Conservation (phyloP, 2,113 vertebrate genomes). For the Nothoprocta pentlandii region DNA sequence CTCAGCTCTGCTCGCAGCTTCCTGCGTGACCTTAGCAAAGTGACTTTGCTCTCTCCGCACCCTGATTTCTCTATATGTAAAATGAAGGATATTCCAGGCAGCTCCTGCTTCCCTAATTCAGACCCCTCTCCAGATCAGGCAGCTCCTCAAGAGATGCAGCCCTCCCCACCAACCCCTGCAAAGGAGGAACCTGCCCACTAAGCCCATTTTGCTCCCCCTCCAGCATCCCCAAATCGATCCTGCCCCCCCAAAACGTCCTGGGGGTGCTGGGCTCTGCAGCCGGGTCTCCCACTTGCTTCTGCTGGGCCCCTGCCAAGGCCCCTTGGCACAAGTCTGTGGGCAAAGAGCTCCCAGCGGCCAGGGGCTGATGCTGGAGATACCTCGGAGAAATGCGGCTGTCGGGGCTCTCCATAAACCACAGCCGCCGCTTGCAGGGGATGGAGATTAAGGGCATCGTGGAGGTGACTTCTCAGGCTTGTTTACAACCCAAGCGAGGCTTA, state of each 20-base stretch:
- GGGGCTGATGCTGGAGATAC: not conserved
- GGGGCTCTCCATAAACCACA: not conserved
- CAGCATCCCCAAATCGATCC: not conserved
- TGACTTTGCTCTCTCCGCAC: not conserved
- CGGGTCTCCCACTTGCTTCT: not conserved
- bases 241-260: no score
- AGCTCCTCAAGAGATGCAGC: not conserved
- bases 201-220: not conserved
- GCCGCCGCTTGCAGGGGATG: not conserved
- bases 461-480: not conserved
- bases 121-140: not conserved
- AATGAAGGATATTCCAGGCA: accelerated
- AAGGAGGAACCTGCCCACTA: not conserved
- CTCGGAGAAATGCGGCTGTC: not conserved
- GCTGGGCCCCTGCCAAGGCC: not conserved
- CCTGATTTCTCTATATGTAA: not conserved
- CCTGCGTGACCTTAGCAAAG: not conserved
- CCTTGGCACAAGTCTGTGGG: not conserved
- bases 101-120: not conserved
- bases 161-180: not conserved
- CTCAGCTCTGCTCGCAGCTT: not conserved
- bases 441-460: not conserved
- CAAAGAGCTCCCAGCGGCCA: not conserved
- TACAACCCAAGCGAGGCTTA: not conserved
- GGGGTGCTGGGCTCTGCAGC: not conserved